Percentiles rank a stretch among this genome's conserved stretches.
phyloP scores from a whole-genome alignment of 2,888 invertebrate genomes.

The Xestia rhomboidea region DNA sequence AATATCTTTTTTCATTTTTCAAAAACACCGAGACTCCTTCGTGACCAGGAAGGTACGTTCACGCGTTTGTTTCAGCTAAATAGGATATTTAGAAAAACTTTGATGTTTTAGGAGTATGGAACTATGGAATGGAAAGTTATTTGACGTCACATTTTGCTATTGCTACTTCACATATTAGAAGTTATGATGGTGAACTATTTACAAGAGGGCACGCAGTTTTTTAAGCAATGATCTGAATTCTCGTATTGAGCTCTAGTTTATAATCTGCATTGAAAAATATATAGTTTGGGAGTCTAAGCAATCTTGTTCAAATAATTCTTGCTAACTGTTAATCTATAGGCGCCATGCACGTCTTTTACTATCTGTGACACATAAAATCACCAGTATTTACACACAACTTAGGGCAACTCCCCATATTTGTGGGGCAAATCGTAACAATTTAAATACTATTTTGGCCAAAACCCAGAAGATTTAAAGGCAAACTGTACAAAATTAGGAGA shows the following conservation, averaged over 20 bases:
- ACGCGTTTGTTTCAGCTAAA: not conserved
- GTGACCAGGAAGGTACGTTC: not conserved
- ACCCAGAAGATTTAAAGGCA: not conserved
- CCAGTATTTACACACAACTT: too few species aligned
- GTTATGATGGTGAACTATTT: not conserved
- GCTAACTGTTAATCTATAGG: slow-evolving; percentile 6
- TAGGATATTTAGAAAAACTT: not conserved
- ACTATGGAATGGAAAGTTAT: not conserved
- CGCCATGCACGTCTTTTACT: not conserved
- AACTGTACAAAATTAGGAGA: not conserved
- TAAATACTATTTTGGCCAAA: not conserved
- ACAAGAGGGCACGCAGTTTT: not conserved
- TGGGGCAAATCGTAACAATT: not conserved
- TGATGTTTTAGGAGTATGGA: not conserved
- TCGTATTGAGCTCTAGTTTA: not conserved
- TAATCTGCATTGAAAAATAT: not conserved
- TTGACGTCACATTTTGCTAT: not conserved
- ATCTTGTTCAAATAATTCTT: not conserved
- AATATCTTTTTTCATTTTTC: not conserved
- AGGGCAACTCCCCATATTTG: not conserved
- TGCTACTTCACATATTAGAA: not conserved
- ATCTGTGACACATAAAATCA: too few species aligned
- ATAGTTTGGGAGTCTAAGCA: not conserved
- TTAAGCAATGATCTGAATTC: not conserved
- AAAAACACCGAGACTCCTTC: not conserved